These are phyloP conservation scores for Porphyrio hochstetteri DNA, from an alignment of 2,113 vertebrate genomes.

Conservation along the genomic window DNA sequence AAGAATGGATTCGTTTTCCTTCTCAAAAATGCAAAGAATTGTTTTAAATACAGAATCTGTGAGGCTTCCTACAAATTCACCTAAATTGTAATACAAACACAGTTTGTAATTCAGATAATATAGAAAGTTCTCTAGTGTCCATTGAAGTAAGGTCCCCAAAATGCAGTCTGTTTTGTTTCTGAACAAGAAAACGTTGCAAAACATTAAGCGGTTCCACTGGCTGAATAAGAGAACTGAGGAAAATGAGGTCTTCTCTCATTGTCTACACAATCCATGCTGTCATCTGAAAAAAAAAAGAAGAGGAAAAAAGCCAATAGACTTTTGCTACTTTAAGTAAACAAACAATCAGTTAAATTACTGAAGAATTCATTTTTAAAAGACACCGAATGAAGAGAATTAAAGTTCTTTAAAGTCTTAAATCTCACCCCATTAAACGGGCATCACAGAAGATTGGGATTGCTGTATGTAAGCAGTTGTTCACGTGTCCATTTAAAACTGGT, in stretches of 20 bases:
- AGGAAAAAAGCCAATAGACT: not conserved
- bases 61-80: conserved; percentile 73
- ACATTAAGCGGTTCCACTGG: conserved; percentile 88
- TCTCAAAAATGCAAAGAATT: conserved; percentile 70
- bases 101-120: conserved; percentile 77
- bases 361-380: too few relatives aligned
- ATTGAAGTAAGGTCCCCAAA: conserved; percentile 76
- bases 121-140: conserved; percentile 79
- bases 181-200: conserved; percentile 50
- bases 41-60: conserved; percentile 68
- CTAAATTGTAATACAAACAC: conserved; percentile 76
- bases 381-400: too few relatives aligned
- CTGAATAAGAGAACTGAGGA: conserved; percentile 97
- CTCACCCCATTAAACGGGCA: not conserved
- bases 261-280: conserved; percentile 92
- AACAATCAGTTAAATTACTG: not conserved
- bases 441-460: not conserved
- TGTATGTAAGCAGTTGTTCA: not conserved
- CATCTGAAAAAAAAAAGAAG: conserved; percentile 74
- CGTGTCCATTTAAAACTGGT: not conserved
- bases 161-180: conserved; percentile 80
- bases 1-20: conserved; percentile 70
- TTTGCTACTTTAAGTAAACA: not conserved
- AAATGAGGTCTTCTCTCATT: conserved; percentile 94
- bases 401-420: not conserved